Evolutionary conservation across 1,140 invertebrate genomes (phyloP).

Genomic region (Drosophila varians): DNA sequence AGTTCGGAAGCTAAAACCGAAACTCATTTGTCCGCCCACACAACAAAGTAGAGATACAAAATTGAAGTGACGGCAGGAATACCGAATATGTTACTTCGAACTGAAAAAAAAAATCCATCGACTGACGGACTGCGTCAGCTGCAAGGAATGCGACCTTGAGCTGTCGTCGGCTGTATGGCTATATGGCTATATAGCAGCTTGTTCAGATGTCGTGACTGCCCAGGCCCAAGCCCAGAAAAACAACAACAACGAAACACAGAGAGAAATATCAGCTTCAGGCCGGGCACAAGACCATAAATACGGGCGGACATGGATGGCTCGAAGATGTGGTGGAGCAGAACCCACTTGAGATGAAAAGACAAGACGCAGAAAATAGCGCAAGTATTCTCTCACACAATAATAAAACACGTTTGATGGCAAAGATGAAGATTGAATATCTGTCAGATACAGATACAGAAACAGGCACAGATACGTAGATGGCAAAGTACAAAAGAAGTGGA

Average conservation of each 20-base stretch:
- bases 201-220: slow-evolving; percentile 69
- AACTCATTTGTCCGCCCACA: slow-evolving; percentile 47
- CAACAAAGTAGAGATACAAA: slow-evolving; percentile 11
- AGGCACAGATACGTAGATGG: slow-evolving; percentile 39
- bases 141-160: slow-evolving; percentile 75
- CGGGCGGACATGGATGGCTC: slow-evolving; percentile 2
- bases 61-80: slow-evolving; percentile 13
- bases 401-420: slow-evolving; percentile 73
- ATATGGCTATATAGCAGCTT: slow-evolving; percentile 16
- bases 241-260: slow-evolving; percentile 21
- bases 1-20: slow-evolving; percentile 24
- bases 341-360: slow-evolving; percentile 29
- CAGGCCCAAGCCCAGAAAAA: slow-evolving; percentile 20
- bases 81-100: no score
- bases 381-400: slow-evolving; percentile 57
- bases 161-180: slow-evolving; percentile 51
- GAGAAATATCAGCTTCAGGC: slow-evolving; percentile 11
- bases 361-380: slow-evolving; percentile 62
- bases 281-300: slow-evolving; percentile 21
- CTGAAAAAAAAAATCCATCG: slow-evolving; percentile 41
- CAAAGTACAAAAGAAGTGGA: slow-evolving; percentile 12
- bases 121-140: slow-evolving; percentile 61
- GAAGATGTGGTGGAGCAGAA: slow-evolving; percentile 12
- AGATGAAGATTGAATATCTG: slow-evolving; percentile 79
- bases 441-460: no score